phyloP scores from a whole-genome alignment of 2,113 vertebrate genomes.

The Coreoperca whiteheadi region DNA sequence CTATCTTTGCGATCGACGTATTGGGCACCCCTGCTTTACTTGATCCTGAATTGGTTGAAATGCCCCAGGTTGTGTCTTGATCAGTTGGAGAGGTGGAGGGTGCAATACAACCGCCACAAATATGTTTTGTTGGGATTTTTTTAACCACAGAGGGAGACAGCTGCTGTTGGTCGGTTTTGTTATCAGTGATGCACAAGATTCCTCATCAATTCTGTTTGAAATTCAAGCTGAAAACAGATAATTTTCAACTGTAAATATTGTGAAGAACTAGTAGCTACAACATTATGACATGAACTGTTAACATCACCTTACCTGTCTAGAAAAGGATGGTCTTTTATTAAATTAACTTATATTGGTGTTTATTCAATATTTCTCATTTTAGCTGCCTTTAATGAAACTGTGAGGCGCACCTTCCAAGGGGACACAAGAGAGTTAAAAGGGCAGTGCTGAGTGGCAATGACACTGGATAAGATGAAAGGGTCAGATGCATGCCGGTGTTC shows the following conservation, averaged over 20 bases:
- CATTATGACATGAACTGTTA: background rate
- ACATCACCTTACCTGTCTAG: background rate
- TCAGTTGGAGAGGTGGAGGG: background rate
- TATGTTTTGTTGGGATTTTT: background rate
- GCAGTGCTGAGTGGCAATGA: no score
- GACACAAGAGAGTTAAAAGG: no score
- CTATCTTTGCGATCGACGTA: no score
- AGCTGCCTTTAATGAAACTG: background rate
- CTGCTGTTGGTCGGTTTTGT: background rate
- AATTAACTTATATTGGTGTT: no score
- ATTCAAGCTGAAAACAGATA: no score
- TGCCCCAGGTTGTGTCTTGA: conserved; percentile 18
- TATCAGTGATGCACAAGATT: background rate
- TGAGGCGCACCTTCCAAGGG: no score
- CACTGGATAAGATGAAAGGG: background rate
- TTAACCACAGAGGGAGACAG: background rate
- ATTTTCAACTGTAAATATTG: background rate
- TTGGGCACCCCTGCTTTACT: no score
- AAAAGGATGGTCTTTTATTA: background rate
- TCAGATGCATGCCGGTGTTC: background rate
- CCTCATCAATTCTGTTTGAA: background rate
- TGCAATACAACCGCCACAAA: background rate
- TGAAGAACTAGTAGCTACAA: background rate
- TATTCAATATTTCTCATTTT: background rate
- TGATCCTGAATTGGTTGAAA: conserved; percentile 11